phyloP scores from a whole-genome alignment of 2,888 invertebrate species.

The Theretra japonica region DNA sequence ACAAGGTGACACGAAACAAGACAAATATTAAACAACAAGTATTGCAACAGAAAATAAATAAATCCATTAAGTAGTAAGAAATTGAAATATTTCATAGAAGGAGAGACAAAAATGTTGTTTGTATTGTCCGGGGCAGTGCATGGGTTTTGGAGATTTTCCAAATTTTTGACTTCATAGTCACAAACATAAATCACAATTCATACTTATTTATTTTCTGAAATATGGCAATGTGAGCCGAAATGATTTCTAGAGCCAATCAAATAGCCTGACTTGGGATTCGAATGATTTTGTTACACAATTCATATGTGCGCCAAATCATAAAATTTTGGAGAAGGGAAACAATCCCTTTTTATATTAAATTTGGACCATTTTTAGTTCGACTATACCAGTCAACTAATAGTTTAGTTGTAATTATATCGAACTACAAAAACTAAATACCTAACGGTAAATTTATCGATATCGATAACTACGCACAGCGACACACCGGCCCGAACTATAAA shows the following conservation, averaged over 20 bases:
- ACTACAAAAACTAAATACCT: conserved; percentile 15
- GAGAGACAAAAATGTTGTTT: too few relatives aligned
- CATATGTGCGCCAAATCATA: too few relatives aligned
- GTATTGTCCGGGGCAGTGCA: too few relatives aligned
- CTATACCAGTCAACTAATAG: neutral
- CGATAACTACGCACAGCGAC: neutral
- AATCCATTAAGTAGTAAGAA: neutral
- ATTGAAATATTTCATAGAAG: too few relatives aligned
- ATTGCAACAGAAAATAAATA: conserved; percentile 3
- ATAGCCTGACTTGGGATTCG: too few relatives aligned
- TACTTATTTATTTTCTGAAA: too few relatives aligned
- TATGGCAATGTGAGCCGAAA: too few relatives aligned
- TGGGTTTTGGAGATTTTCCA: too few relatives aligned
- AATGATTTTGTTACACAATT: too few relatives aligned
- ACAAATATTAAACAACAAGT: neutral
- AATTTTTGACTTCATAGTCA: too few relatives aligned
- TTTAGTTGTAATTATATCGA: neutral
- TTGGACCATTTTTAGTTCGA: neutral
- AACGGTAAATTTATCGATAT: conserved; percentile 13
- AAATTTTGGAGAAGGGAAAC: neutral
- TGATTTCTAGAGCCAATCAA: too few relatives aligned
- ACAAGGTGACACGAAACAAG: neutral
- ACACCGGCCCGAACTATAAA: neutral
- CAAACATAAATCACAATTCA: too few relatives aligned
- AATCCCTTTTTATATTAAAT: neutral